A percentile compares a stretch with the other conserved stretches of the same genome.
phyloP scores from a whole-genome alignment of 2,797 vertebrate species.

The Xenopus petersii region DNA sequence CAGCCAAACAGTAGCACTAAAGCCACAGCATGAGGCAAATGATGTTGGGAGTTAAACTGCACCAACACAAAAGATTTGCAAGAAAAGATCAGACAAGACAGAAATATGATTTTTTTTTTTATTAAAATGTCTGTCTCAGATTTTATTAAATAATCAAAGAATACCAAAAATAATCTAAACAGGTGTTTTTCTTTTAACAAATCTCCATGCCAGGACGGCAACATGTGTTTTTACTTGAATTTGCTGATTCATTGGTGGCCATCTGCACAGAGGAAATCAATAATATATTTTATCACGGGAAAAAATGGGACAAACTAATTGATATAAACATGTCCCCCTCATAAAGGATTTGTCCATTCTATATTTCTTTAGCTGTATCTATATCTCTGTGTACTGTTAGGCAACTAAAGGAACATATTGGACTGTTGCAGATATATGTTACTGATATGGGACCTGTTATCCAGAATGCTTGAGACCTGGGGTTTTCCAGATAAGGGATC shows the following conservation, averaged over 20 bases:
- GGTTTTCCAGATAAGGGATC: no score
- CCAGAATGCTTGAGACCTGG: no score
- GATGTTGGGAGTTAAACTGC: background rate
- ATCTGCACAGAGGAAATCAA: background rate
- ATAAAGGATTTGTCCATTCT: background rate
- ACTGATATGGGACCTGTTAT: no score
- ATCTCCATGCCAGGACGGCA: background rate
- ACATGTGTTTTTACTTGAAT: conserved; percentile 10
- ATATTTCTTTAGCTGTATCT: background rate
- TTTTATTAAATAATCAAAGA: conserved; percentile 7
- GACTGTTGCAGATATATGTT: no score
- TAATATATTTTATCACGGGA: background rate
- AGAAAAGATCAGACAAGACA: conserved; percentile 1
- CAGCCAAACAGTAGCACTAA: conserved; percentile 27
- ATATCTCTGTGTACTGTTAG: background rate
- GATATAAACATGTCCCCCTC: background rate
- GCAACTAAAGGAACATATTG: no score
- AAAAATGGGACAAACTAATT: background rate
- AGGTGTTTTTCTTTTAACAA: conserved; percentile 2
- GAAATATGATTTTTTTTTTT: background rate
- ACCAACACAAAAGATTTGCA: background rate
- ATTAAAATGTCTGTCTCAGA: background rate
- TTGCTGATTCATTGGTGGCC: background rate
- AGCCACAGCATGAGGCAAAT: background rate
- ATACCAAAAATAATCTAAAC: conserved; percentile 2